Conservation (phyloP, 2,797 vertebrate genomes). For the Callimico goeldii region DNA sequence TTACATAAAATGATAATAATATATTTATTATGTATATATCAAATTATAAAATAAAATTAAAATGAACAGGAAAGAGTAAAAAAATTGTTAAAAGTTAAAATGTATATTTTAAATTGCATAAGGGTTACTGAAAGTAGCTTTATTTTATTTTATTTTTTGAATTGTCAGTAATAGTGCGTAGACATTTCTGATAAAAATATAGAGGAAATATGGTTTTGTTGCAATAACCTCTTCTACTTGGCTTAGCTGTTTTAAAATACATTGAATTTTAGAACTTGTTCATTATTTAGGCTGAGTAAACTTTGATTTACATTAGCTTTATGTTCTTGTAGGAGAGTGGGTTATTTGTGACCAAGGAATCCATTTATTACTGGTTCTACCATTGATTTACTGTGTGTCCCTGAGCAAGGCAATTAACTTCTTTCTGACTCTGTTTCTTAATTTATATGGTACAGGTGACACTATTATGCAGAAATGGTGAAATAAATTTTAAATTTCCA, state of each 20-base stretch:
- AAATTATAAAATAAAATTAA: background rate
- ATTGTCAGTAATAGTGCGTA: background rate
- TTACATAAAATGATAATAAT: background rate
- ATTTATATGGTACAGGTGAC: slow-evolving; percentile 21
- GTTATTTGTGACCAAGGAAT: slow-evolving; percentile 55
- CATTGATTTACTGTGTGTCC: slow-evolving; percentile 61
- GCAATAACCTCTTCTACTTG: background rate
- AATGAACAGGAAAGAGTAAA: background rate
- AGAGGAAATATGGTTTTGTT: background rate
- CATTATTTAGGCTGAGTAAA: slow-evolving; percentile 26
- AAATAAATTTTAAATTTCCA: slow-evolving; percentile 61
- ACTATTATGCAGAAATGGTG: slow-evolving; percentile 31
- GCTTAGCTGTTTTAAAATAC: slow-evolving; percentile 10
- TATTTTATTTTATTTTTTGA: background rate
- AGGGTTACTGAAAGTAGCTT: background rate
- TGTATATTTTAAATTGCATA: background rate
- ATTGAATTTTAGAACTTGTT: background rate
- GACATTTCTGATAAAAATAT: background rate
- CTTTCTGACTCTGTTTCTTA: slow-evolving; percentile 56
- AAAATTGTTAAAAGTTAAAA: background rate
- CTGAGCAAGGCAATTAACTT: slow-evolving; percentile 58
- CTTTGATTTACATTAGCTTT: slow-evolving; percentile 54
- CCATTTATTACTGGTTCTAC: slow-evolving; percentile 14
- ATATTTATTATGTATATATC: background rate
- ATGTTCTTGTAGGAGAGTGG: background rate